A percentile compares a stretch with the other conserved stretches of the same genome.
Conservation (phyloP, 2,888 invertebrate genomes). For the Andrena praecox region DNA sequence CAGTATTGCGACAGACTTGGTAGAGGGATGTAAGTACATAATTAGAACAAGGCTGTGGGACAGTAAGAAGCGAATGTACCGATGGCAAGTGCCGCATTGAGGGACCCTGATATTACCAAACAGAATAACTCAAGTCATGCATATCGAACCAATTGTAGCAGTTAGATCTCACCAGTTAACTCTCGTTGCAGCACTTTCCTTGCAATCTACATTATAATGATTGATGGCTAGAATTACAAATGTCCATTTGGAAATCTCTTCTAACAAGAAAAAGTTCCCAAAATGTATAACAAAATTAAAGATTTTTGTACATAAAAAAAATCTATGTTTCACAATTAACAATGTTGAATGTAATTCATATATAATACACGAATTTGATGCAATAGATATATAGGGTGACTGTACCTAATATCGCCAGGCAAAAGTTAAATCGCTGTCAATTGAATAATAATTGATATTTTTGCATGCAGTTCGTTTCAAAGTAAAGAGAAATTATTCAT, state of each 20-base stretch:
- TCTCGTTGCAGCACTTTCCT: background rate
- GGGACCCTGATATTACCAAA: constrained; percentile 44
- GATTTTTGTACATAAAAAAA: too few relatives aligned
- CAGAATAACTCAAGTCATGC: constrained; percentile 32
- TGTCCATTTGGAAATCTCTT: too few relatives aligned
- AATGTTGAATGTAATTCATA: constrained; percentile 2
- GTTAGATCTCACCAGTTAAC: background rate
- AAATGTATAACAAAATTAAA: too few relatives aligned
- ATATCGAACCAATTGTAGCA: background rate
- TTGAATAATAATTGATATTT: too few relatives aligned
- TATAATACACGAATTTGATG: background rate
- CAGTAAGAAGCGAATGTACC: constrained; percentile 46
- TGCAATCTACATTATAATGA: background rate
- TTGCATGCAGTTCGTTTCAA: too few relatives aligned
- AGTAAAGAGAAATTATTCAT: too few relatives aligned
- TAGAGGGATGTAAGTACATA: constrained; percentile 35
- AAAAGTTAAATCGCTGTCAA: too few relatives aligned
- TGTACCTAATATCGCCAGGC: too few relatives aligned
- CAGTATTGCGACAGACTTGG: constrained; percentile 51
- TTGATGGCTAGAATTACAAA: too few relatives aligned
- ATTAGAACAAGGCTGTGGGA: constrained; percentile 69
- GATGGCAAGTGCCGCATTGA: constrained; percentile 43
- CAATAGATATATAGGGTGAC: constrained; percentile 8
- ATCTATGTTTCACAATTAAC: background rate
- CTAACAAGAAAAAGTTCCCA: too few relatives aligned